Conservation (phyloP, 2,888 invertebrate genomes). For the Chloromyia formosa region DNA sequence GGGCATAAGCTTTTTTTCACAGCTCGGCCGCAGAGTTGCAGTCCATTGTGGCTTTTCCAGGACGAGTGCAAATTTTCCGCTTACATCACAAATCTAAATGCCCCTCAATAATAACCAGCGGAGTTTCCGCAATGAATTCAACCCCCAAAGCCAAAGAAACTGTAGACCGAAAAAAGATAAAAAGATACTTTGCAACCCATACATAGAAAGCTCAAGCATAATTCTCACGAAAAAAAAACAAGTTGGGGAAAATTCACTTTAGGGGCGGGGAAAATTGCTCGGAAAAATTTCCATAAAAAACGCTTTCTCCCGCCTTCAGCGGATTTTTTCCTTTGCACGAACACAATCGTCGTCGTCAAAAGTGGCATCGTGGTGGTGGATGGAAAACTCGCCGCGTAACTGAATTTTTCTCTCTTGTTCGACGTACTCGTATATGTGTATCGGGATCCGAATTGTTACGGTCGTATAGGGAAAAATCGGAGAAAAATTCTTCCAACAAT, state of each 20-base stretch:
- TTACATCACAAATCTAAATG: slow-evolving; percentile 30
- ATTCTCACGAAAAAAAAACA: slow-evolving; percentile 1
- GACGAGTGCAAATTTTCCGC: slow-evolving; percentile 41
- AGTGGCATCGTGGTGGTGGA: not conserved
- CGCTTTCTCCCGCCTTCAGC: slow-evolving; percentile 37
- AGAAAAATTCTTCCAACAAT: not conserved
- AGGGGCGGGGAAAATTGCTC: slow-evolving; percentile 34
- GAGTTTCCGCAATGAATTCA: slow-evolving; percentile 42
- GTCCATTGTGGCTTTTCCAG: slow-evolving; percentile 43
- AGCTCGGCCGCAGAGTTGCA: slow-evolving; percentile 33
- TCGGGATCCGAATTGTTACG: not conserved
- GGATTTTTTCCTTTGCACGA: not conserved
- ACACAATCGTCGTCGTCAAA: not conserved
- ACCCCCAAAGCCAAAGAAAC: slow-evolving; percentile 34
- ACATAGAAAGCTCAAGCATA: not conserved
- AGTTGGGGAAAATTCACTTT: slow-evolving; percentile 37
- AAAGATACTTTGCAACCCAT: not conserved
- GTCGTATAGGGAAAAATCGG: not conserved
- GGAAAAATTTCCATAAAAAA: slow-evolving; percentile 27
- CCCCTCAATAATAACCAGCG: slow-evolving; percentile 34
- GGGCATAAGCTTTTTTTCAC: slow-evolving; percentile 36
- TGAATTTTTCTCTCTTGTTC: slow-evolving; percentile 7
- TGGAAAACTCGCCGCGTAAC: not conserved
- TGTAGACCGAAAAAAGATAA: slow-evolving; percentile 13
- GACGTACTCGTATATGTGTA: not conserved